These are phyloP conservation scores for Dolichotis patagonum DNA, from an alignment of 2,113 vertebrate genomes.

Conservation along the genomic window DNA sequence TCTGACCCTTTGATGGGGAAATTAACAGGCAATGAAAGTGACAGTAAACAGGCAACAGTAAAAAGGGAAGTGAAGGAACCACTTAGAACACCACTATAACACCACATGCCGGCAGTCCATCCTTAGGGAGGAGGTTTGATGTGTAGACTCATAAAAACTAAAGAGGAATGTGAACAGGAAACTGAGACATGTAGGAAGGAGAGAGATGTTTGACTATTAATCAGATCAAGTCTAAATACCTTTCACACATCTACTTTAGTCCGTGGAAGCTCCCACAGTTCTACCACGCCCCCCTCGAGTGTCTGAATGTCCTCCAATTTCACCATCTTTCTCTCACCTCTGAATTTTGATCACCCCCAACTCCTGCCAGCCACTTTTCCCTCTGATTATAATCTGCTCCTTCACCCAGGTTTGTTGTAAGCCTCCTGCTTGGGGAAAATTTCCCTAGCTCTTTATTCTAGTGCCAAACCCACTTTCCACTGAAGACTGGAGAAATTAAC, in stretches of 20 bases:
- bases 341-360: not conserved
- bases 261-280: not conserved
- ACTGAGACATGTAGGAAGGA: not conserved
- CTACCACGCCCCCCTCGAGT: not conserved
- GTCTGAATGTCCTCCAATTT: not conserved
- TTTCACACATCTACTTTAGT: not conserved
- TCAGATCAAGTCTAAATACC: not conserved
- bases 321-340: not conserved
- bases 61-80: not conserved
- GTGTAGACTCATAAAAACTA: not conserved
- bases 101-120: not conserved
- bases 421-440: not conserved
- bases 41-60: not conserved
- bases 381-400: not conserved
- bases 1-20: not conserved
- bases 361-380: not conserved
- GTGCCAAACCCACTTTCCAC: not conserved
- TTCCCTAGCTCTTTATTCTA: not conserved
- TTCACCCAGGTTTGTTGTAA: not conserved
- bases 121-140: not conserved
- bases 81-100: not conserved
- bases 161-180: not conserved
- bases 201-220: not conserved
- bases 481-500: not conserved
- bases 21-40: not conserved